Base-by-base conservation (phyloP, 2,888 invertebrate species). In the Metallyticus violacea region DNA sequence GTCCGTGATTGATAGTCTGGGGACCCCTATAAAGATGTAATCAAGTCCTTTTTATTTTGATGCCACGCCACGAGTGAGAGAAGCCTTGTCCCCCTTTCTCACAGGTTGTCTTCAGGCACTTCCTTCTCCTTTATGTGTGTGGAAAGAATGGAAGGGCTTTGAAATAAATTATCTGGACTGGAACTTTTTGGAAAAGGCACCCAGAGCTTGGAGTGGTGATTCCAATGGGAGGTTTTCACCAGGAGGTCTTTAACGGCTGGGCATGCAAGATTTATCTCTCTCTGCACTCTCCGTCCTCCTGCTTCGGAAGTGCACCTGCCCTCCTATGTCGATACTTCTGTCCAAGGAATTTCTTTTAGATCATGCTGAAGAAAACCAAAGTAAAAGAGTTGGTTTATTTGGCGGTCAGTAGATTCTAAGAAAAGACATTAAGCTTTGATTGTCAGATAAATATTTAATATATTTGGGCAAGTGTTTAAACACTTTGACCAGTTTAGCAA, bases 11-110 rank as follows among this genome's bases (percentile, higher is more conserved):
- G 79, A 85, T 85, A n/a, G 79, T 30, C 7, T 28, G 1, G 25
- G 76, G 81, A 15, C 76, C 62, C 85, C 80, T 40, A 85, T 85
- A 81, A 85, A 85, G 85, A 85, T 85, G 81, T 85, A 85, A 85
- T 85, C 85, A 85, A 76, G 62, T 62, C 62, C 62, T 77, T 85
- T n/a, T n/a, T n/a, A n/a, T n/a, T n/a, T 85, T 85, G 81, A 85
- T 85, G 81, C 76, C 81, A 77, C 77, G 85, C 79, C 85, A 85
- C 40, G 29, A 85, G 79, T 79, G 25, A 78, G 22, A 5, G 79
- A 28, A 28, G 22, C 79, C 27, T 79, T 79, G 40, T 6, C 40
- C 40, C 40, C 6, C 81, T n/a, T 22, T 81, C 25, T 30, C 25
- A 30, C 25, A 30, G 30, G 29, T 26, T 81, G 25, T 40, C 81